A percentile compares a stretch with the other conserved stretches of the same genome.
phyloP scores from a whole-genome alignment of 64 coral and sea anemone genomes.

The Anthopleura sola region DNA sequence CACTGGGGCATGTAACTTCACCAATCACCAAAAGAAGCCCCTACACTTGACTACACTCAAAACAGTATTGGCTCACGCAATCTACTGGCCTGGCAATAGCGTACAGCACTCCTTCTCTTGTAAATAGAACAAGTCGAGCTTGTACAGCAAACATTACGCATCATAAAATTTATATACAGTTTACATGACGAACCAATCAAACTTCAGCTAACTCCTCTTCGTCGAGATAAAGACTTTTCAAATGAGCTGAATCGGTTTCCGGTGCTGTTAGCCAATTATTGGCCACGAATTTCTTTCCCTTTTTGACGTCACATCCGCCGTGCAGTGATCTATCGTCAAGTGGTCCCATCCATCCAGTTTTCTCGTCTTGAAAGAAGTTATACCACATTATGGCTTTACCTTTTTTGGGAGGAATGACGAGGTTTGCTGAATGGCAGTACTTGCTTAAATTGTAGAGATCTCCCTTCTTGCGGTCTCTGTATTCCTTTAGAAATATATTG shows the following conservation, averaged over 20 bases:
- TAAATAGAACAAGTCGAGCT: no score
- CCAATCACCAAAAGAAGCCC: no score
- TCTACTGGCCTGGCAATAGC: no score
- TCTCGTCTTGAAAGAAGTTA: slow-evolving; percentile 40
- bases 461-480: slow-evolving; percentile 43
- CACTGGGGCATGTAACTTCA: no score
- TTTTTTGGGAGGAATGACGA: slow-evolving; percentile 52
- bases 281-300: slow-evolving; percentile 57
- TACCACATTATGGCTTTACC: slow-evolving; percentile 71
- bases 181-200: not conserved
- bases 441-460: slow-evolving; percentile 45
- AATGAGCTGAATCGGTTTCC: slow-evolving; percentile 52
- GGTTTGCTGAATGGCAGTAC: slow-evolving; percentile 56
- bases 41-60: no score
- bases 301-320: slow-evolving; percentile 63
- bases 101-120: no score
- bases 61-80: no score
- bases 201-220: not conserved
- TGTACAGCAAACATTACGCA: no score
- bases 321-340: slow-evolving; percentile 53
- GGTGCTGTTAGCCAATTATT: slow-evolving; percentile 63
- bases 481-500: slow-evolving; percentile 12
- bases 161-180: no score
- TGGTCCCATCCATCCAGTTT: slow-evolving; percentile 57
- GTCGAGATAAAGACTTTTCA: slow-evolving; percentile 43